Evolutionary conservation across 1,140 invertebrate genomes (phyloP), one percentile per base, ranked within the genome.

Genomic region (Aplysia californica): DNA sequence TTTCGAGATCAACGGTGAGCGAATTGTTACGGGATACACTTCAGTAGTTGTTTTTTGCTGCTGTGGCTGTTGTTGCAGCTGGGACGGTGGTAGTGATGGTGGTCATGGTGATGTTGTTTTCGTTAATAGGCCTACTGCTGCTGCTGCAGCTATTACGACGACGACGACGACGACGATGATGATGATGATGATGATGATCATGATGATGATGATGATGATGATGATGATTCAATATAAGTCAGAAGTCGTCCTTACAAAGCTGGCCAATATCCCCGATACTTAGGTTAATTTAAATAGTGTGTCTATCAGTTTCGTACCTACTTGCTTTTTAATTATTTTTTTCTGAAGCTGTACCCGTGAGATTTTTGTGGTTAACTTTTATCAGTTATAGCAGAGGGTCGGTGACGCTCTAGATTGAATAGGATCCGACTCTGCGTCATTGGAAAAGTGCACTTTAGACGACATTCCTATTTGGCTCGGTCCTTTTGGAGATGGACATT

Each of bases 141-240:
- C 29, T 2, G 20, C 29, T 58, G 55, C 29, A 15, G 44, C 10
- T n/a, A n/a, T 58, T 21, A 64, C 29, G 26, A 39, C 38, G 38
- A 78, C n/a, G 36, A 78, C 35, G 23, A 33, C 21, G 35, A 76
- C 23, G 44, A 68, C 29, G 50, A 36, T 78, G 38, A 68, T 33
- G 65, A 67, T 70, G 38, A 78, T 1, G 41, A 65, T 75, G 59
- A 3, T 44, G 3, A 39, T 68, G 31, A 41, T 26, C n/a, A 76
- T 65, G n/a, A 23, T 31, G 4, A 26, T 6, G 3, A 21, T 29
- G 61, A 23, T 31, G 3, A 31, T 65, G 21, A 10, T 58, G 29
- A 58, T 58, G 55, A 29, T 58, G 29, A 21, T 58, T 29, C 55
- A 58, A 58, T 23, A 58, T 29, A 23, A 21, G 55, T 58, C 29